Base-by-base conservation (phyloP, 2,888 invertebrate genomes). In the Mactromeris polynyma region DNA sequence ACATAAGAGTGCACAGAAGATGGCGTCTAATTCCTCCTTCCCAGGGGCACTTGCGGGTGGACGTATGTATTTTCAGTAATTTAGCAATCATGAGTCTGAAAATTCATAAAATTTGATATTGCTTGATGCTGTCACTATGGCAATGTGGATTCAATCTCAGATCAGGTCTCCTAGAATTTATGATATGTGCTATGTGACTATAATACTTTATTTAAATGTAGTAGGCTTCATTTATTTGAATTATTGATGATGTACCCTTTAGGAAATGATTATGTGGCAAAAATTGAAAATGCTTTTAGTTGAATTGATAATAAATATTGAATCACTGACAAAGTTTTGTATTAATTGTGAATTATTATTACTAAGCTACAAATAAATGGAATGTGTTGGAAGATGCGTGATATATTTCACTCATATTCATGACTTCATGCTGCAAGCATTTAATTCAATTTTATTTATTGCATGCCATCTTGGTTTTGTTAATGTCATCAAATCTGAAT, bases 41-140 rank as follows among this genome's bases (percentile, higher is more conserved):
- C 94, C 95, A n/a, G 95, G 95, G 9, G 95, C 94, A 9, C 91
- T 95, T 26, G 94, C 94, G 89, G 93, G 91, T 78, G 85, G 86
- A 83, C 58, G 85, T 89, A 82, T 51, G 89, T 82, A n/a, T 21
- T 33, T 19, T 69, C 11, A n/a, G n/a, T n/a, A n/a, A n/a, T n/a
- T n/a, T n/a, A n/a, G n/a, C n/a, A n/a, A n/a, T n/a, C n/a, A n/a
- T n/a, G n/a, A n/a, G n/a, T n/a, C n/a, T n/a, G n/a, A n/a, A n/a
- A n/a, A n/a, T n/a, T n/a, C n/a, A n/a, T n/a, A n/a, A n/a, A n/a
- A n/a, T n/a, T n/a, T n/a, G n/a, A n/a, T n/a, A 46, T 46, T 46
- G 46, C 11, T 46, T 46, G 46, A 17, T 46, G 14, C 46, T 11
- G 46, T 46, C 46, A 46, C 46, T 46, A 17, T 46, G 46, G 46